Evolutionary conservation across 37 sponge, comb jelly and placozoan genomes (phyloP), one percentile per base, ranked within the genome.

Genomic region (Haliclona indistincta): DNA sequence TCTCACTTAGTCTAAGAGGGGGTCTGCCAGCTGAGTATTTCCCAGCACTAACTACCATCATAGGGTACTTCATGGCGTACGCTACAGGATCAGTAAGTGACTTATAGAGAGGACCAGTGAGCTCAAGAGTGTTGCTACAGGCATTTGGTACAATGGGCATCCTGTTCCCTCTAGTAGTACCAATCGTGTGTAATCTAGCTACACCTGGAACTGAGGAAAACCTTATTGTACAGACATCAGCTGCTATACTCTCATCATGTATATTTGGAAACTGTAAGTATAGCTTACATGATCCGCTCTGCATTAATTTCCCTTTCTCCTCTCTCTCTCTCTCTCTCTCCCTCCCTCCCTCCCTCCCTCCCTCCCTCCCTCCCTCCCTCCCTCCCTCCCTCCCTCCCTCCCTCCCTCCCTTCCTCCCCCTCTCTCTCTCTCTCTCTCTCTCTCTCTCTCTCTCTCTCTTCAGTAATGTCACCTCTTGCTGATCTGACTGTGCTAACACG

Each of bases 381-480:
- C 10, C 41, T 47, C 38, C 26, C 81, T 28, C 30, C 36, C 36
- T 44, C 37, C 63, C 20, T 26, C 43, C 38, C 70, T 56, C 37
- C 4, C 76, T 65, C 44, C 54, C 78, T 7, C 63, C 64, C 66
- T 35, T 4, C 15, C 63, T 61, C 63, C 15, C 63, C 15, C 28
- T 61, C 64, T 58, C 25, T 56, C 54, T 51, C 42, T 25, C 41
- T 47, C 38, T 23, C 81, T 28, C 30, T 56, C 36, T 44, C 37
- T 70, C 20, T 26, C 43, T 49, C 70, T 56, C 37, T 19, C 76
- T 65, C 44, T 63, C 78, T 7, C 63, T 60, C 66, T 35, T 6
- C 34, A 82, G 83, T 74, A 19, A 56, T 74, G 32, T 73, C 83
- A 35, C 83, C 83, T 41, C 64, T 82, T 53, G 83, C 83, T 55